Evolutionary conservation across 2,888 invertebrate species (phyloP).

Genomic region (Orchesella flavescens): DNA sequence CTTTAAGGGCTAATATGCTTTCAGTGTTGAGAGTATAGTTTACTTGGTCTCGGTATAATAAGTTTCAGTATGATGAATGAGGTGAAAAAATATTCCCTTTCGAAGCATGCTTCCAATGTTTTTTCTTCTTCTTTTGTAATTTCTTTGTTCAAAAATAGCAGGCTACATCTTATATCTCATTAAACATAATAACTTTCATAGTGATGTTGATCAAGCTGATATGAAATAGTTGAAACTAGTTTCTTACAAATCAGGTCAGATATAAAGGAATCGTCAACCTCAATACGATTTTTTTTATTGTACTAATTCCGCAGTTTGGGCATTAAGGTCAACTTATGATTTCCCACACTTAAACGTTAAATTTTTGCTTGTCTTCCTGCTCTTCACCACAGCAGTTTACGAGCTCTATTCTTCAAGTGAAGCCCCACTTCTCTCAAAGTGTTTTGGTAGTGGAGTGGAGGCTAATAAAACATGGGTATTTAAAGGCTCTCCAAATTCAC

Average conservation of each 20-base stretch:
- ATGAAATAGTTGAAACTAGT: constrained; percentile 30
- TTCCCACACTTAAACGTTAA: not conserved
- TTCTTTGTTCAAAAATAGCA: not conserved
- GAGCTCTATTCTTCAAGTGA: constrained; percentile 13
- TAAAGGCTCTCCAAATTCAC: no score
- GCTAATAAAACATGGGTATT: no score
- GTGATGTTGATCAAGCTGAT: not conserved
- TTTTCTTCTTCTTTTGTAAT: constrained; percentile 1
- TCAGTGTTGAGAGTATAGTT: no score
- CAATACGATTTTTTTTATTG: constrained; percentile 36
- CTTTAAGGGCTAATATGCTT: no score
- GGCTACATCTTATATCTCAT: not conserved
- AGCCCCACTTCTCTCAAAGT: not conserved
- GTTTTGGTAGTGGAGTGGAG: no score
- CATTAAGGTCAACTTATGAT: constrained; percentile 47
- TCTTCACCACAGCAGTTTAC: not conserved
- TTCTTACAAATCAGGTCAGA: constrained; percentile 16
- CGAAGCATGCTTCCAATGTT: no score
- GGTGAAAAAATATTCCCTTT: not conserved
- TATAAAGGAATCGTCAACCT: constrained; percentile 34
- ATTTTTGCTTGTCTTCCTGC: constrained; percentile 1
- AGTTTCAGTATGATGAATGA: not conserved
- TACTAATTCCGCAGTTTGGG: constrained; percentile 30
- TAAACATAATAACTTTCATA: not conserved
- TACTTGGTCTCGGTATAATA: not conserved